phyloP scores from a whole-genome alignment of 2,797 vertebrate species.

The Caiman crocodilus region DNA sequence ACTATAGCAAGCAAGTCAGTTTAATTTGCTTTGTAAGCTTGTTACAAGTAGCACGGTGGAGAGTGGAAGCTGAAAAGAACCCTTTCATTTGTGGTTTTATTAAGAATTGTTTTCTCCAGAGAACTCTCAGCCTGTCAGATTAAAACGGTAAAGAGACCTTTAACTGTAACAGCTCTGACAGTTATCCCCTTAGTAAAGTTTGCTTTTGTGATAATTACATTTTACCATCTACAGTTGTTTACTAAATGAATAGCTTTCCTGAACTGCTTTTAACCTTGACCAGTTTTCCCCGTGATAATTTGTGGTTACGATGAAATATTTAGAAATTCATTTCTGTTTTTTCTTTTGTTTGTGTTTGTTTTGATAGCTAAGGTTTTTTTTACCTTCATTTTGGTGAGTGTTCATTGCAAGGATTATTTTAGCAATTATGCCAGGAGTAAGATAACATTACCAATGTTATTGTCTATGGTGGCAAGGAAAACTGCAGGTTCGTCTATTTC shows the following conservation, averaged over 20 bases:
- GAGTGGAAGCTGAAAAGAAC: constrained; percentile 63
- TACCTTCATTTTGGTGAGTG: not conserved
- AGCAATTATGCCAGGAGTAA: not conserved
- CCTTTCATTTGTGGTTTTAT: constrained; percentile 74
- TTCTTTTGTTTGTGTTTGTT: not conserved
- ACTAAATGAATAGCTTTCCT: constrained; percentile 75
- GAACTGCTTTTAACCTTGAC: constrained; percentile 71
- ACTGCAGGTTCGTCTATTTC: not conserved
- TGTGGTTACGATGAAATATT: constrained; percentile 60
- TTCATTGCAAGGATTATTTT: not conserved
- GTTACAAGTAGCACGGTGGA: constrained; percentile 47
- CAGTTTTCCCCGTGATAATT: constrained; percentile 60
- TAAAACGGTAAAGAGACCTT: constrained; percentile 80
- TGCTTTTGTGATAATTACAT: constrained; percentile 80
- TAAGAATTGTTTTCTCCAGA: constrained; percentile 73
- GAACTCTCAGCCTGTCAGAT: constrained; percentile 71
- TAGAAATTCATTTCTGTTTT: not conserved
- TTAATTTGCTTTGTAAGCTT: constrained; percentile 72
- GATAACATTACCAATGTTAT: not conserved
- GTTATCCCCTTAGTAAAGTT: constrained; percentile 80
- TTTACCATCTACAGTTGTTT: constrained; percentile 73
- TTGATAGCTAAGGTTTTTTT: not conserved
- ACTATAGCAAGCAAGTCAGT: constrained; percentile 57
- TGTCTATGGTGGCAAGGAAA: not conserved
- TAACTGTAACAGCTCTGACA: constrained; percentile 75